Percentiles rank a stretch among this genome's conserved stretches.
phyloP scores from a whole-genome alignment of 37 sponge, comb jelly and placozoan species.

The Petrosia ficiformis region DNA sequence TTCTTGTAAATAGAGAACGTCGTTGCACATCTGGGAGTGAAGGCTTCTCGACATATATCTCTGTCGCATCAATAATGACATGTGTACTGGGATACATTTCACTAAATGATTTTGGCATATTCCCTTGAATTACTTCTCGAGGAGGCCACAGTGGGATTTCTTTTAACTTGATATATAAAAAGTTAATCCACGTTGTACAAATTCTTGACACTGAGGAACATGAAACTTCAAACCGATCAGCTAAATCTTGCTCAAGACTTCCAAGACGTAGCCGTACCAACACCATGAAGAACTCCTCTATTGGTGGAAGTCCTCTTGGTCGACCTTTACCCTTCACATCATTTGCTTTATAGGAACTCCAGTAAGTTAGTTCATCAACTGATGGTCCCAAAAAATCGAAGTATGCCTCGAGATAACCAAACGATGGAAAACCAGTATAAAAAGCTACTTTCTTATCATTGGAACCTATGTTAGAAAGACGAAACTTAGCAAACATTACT shows the following conservation, averaged over 20 bases:
- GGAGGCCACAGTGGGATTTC: slow-evolving; percentile 41
- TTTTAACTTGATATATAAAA: slow-evolving; percentile 19
- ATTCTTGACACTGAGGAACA: slow-evolving; percentile 33
- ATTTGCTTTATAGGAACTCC: slow-evolving; percentile 29
- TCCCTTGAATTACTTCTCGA: slow-evolving; percentile 6
- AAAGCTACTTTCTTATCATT: slow-evolving; percentile 42
- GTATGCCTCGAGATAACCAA: slow-evolving; percentile 10
- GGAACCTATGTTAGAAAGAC: not conserved
- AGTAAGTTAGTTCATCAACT: slow-evolving; percentile 20
- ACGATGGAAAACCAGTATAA: slow-evolving; percentile 40
- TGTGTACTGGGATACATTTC: slow-evolving; percentile 33
- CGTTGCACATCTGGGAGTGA: slow-evolving; percentile 23
- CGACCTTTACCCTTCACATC: slow-evolving; percentile 14
- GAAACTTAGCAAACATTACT: not conserved
- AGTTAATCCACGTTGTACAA: slow-evolving; percentile 36
- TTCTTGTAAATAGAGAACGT: slow-evolving; percentile 64
- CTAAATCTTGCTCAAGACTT: slow-evolving; percentile 32
- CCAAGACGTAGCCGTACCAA: slow-evolving; percentile 30
- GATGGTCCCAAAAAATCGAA: slow-evolving; percentile 33
- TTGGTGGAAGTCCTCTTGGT: slow-evolving; percentile 23
- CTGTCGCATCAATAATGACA: slow-evolving; percentile 47
- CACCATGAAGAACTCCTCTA: slow-evolving; percentile 36
- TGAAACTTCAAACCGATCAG: slow-evolving; percentile 25
- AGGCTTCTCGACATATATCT: slow-evolving; percentile 39
- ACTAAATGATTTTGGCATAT: slow-evolving; percentile 34